phyloP scores from a whole-genome alignment of 2,888 invertebrate genomes.

The Thymelicus lineola region DNA sequence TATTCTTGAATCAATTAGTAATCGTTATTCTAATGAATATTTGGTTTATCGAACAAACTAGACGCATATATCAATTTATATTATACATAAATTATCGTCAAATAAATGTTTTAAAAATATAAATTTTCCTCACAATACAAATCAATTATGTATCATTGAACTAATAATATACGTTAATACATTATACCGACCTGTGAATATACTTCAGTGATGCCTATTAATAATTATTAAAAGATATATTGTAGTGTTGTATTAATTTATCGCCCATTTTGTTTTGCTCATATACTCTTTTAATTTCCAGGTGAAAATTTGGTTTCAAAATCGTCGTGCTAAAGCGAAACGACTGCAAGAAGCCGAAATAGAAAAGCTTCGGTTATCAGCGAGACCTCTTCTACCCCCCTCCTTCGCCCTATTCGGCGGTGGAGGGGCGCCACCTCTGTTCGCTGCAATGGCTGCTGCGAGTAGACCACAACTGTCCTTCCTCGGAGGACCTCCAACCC shows the following conservation, averaged over 20 bases:
- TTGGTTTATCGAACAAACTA: slow-evolving; percentile 13
- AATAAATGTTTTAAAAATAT: background rate
- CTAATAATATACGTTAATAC: too few relatives aligned
- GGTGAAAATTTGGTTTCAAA: slow-evolving; percentile 97
- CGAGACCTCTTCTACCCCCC: slow-evolving; percentile 90
- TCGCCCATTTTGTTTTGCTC: background rate
- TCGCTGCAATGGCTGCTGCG: slow-evolving; percentile 88
- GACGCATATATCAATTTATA: too few relatives aligned
- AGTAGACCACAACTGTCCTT: slow-evolving; percentile 86
- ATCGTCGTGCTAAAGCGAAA: slow-evolving; percentile 97
- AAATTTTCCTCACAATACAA: too few relatives aligned
- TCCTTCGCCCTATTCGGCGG: slow-evolving; percentile 89
- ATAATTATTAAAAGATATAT: too few relatives aligned
- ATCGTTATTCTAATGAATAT: slow-evolving; percentile 17
- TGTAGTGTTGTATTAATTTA: too few relatives aligned
- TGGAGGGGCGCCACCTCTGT: slow-evolving; percentile 87
- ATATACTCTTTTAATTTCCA: slow-evolving; percentile 58
- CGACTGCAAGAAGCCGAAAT: slow-evolving; percentile 97
- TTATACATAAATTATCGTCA: background rate
- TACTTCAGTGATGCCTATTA: too few relatives aligned
- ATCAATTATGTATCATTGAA: too few relatives aligned
- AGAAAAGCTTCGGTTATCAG: slow-evolving; percentile 95
- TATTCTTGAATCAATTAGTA: slow-evolving; percentile 13
- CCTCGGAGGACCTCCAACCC: slow-evolving; percentile 83
- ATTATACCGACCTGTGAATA: too few relatives aligned